Evolutionary conservation across 2,797 vertebrate species (phyloP).

Genomic region (Acestrorhynchus altus): DNA sequence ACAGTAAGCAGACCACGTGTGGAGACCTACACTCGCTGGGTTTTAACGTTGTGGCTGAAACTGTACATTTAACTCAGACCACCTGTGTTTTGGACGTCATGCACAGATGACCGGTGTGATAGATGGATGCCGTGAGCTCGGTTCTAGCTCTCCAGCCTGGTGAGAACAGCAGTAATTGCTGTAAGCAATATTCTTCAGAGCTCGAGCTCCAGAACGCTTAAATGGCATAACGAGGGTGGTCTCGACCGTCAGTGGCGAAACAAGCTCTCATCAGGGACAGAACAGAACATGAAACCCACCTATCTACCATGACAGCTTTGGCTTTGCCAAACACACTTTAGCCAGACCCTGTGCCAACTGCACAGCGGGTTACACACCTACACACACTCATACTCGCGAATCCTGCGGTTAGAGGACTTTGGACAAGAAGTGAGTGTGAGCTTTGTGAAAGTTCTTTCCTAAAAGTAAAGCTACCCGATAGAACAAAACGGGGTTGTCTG

Average conservation of each 20-base stretch:
- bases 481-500: not conserved
- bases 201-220: constrained; percentile 57
- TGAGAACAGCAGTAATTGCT: not conserved
- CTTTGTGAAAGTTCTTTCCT: not conserved
- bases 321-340: constrained; percentile 55
- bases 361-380: not conserved
- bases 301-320: constrained; percentile 43
- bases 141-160: not conserved
- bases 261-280: constrained; percentile 41
- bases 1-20: too few species aligned
- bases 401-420: not conserved
- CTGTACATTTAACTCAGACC: not conserved
- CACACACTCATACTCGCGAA: constrained; percentile 34
- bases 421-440: constrained; percentile 18
- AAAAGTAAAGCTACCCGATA: not conserved
- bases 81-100: constrained; percentile 5
- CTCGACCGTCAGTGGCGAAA: constrained; percentile 44
- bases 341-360: constrained; percentile 42
- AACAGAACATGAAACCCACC: constrained; percentile 40
- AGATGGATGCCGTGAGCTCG: constrained; percentile 58
- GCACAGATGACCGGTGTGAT: constrained; percentile 61
- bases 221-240: constrained; percentile 68
- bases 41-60: too few species aligned
- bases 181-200: constrained; percentile 17
- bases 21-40: too few species aligned